Evolutionary conservation across 2,797 vertebrate genomes (phyloP), one percentile per base, ranked within the genome.

Genomic region (Atherinosoma microstoma): DNA sequence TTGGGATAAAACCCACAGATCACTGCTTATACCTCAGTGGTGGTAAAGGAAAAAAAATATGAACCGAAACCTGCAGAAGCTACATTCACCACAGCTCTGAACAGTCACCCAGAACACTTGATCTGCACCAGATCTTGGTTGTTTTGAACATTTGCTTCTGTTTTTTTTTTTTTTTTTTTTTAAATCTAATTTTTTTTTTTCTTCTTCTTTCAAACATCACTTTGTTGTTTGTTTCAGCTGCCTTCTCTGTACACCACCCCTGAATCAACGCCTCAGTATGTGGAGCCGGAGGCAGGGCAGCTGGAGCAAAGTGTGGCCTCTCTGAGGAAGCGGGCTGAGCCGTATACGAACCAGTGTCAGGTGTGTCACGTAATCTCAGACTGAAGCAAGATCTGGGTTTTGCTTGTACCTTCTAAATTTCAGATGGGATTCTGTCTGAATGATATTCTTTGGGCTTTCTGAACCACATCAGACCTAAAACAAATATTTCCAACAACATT

Each of bases 191-290:
- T 18, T 42, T 42, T 3, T 16, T 16, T 45, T 6, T 45, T 5
- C 6, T 20, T 45, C 6, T 42, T 42, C 16, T 42, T 13, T n/a
- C 3, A 3, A n/a, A n/a, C 34, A n/a, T 10, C 11, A 29, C 2
- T 8, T 11, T n/a, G 38, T 65, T 68, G 0, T 68, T 11, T 79
- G 38, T 91, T 84, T 42, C 89, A 94, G 91, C 92, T 98, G 92
- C 95, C 97, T 38, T 98, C 98, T 32, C 88, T 99, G 20, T 99
- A 99, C 92, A 95, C 90, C 45, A 85, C 80, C 61, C 97, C 97
- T 27, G 89, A 93, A 70, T 45, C 71, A 7, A 91, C 89, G 65
- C 83, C 86, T 63, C 94, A 70, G 30, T 89, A 86, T 60, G 91
- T 87, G 86, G 95, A 96, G 80, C 88, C 91, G 0, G 89, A 94